phyloP scores from a whole-genome alignment of 2,888 invertebrate species.

The Achlya flavicornis region DNA sequence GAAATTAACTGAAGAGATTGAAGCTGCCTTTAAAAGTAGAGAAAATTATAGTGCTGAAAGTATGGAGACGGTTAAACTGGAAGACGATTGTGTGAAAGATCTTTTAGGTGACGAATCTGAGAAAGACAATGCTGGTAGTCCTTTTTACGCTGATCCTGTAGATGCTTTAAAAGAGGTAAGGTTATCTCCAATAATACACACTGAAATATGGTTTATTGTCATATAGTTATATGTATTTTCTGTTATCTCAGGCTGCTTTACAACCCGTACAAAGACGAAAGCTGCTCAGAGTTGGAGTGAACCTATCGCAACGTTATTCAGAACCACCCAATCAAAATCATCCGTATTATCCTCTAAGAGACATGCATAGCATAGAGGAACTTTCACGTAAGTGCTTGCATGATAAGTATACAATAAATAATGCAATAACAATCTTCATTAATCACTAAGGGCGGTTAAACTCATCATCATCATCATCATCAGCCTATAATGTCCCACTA shows the following conservation, averaged over 20 bases:
- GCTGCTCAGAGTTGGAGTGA: slow-evolving; percentile 68
- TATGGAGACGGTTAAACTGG: slow-evolving; percentile 79
- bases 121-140: slow-evolving; percentile 89
- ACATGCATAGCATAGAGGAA: slow-evolving; percentile 82
- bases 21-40: slow-evolving; percentile 70
- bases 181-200: slow-evolving; percentile 13
- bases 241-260: slow-evolving; percentile 61
- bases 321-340: slow-evolving; percentile 83
- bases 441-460: no score
- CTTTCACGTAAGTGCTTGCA: slow-evolving; percentile 69
- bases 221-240: slow-evolving; percentile 14
- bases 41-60: slow-evolving; percentile 73
- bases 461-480: no score
- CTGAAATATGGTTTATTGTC: background rate
- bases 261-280: slow-evolving; percentile 76
- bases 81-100: slow-evolving; percentile 62
- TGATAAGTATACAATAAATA: background rate
- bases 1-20: slow-evolving; percentile 78
- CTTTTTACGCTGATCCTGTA: slow-evolving; percentile 95
- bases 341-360: slow-evolving; percentile 77
- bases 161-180: slow-evolving; percentile 88
- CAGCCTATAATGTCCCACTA: no score
- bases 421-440: background rate
- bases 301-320: slow-evolving; percentile 84
- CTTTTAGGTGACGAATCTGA: slow-evolving; percentile 64